Conservation (phyloP, 2,888 invertebrate species). For the Schizaphis graminum region DNA sequence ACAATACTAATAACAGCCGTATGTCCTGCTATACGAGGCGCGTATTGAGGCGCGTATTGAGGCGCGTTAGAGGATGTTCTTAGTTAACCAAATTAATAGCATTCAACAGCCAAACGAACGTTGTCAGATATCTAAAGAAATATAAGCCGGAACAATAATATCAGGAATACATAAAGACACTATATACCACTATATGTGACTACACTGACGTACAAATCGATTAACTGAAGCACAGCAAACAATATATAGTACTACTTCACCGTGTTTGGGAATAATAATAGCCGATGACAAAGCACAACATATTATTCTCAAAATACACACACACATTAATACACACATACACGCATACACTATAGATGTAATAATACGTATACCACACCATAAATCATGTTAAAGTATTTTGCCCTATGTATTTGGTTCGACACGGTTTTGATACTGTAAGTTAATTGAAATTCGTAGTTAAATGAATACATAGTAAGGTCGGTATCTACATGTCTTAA, state of each 20-base stretch:
- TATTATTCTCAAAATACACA: background rate
- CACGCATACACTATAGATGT: background rate
- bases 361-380: background rate
- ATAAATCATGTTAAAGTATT: slow-evolving; percentile 21
- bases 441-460: slow-evolving; percentile 37
- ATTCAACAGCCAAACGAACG: slow-evolving; percentile 10
- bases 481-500: background rate
- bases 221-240: background rate
- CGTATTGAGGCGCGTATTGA: no score
- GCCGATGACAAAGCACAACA: background rate
- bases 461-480: background rate
- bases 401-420: background rate
- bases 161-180: background rate
- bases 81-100: background rate
- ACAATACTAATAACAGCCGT: background rate
- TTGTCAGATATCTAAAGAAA: slow-evolving; percentile 15
- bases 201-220: background rate
- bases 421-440: background rate
- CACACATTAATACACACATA: background rate
- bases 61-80: background rate
- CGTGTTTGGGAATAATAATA: slow-evolving; percentile 9
- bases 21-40: background rate
- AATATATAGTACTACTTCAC: background rate
- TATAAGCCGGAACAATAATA: slow-evolving; percentile 3
- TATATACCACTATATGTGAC: background rate